phyloP scores from a whole-genome alignment of 2,113 vertebrate species.

The Numenius arquata region DNA sequence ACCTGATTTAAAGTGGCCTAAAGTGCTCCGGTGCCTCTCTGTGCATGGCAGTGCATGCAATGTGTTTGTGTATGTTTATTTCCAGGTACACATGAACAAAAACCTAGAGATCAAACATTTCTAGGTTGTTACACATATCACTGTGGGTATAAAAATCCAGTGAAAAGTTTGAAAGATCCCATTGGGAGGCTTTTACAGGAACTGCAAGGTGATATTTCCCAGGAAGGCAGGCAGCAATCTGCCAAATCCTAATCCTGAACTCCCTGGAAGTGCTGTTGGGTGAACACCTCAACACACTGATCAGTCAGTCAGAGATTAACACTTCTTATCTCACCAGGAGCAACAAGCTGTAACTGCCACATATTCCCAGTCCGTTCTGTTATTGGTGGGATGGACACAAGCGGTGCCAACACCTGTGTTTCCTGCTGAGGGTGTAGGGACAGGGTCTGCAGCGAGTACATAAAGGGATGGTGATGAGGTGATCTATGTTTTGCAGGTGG shows the following conservation, averaged over 20 bases:
- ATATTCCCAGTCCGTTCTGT: neutral
- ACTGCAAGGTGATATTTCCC: neutral
- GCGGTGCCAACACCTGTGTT: neutral
- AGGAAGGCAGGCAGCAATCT: neutral
- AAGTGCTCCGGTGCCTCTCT: neutral
- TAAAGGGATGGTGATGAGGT: neutral
- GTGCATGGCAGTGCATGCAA: fast-evolving
- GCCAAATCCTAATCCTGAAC: neutral
- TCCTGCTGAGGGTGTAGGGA: neutral
- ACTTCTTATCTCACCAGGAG: neutral
- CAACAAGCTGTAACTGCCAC: neutral
- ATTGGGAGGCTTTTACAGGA: neutral
- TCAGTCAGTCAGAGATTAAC: neutral
- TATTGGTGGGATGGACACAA: neutral
- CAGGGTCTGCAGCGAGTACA: fast-evolving
- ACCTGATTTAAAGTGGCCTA: neutral
- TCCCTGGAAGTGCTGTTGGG: neutral
- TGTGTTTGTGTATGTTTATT: neutral
- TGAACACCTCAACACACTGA: neutral
- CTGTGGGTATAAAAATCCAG: neutral
- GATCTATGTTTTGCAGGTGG: neutral
- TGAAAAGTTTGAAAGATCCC: neutral
- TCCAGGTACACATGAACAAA: neutral
- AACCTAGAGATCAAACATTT: neutral
- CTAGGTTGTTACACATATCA: neutral